Evolutionary conservation across 2,797 vertebrate genomes (phyloP), one percentile per base, ranked within the genome.

Genomic region (Periophthalmus magnuspinnatus): DNA sequence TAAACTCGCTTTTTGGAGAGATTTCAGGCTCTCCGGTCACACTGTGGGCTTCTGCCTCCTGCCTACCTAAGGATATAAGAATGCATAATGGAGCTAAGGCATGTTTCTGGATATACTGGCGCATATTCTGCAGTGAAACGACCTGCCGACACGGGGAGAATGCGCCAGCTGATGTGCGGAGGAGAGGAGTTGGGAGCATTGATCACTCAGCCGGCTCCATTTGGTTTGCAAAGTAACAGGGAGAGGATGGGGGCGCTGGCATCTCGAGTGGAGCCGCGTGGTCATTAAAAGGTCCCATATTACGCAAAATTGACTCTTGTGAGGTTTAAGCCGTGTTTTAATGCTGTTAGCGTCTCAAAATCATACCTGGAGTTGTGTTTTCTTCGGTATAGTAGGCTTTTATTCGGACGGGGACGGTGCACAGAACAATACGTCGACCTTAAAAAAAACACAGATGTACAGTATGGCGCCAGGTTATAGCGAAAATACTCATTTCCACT

Each of bases 121-220:
- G 64, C 52, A 34, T 54, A 52, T 65, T 52, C 72, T 58, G 76
- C 75, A 67, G 69, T 41, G 67, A 81, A 81, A 76, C 70, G 80
- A 78, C 77, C 81, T 75, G 76, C 63, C 67, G 71, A 83, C 73
- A 56, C 47, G n/a, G 17, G 3, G n/a, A 75, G 56, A 80, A 72
- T 84, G 73, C 67, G 45, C 58, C 61, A 72, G 75, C 79, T 78
- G 83, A 85, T 83, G 80, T 65, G 76, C 57, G 58, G 67, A 67
- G 80, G 75, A 76, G 70, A 83, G 11, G 84, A 76, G 78, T 76
- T 71, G 72, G 59, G 62, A 14, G 65, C 69, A 78, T 68, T 74
- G 79, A 84, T 86, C 76, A 78, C 73, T 81, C 68, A 75, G 77
- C 64, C 48, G 59, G 55, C 67, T 71, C 50, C 21, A 45, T 84